Percentiles rank a stretch among this genome's conserved stretches.
phyloP scores from a whole-genome alignment of 2,888 invertebrate genomes.

The Volucella inflata region DNA sequence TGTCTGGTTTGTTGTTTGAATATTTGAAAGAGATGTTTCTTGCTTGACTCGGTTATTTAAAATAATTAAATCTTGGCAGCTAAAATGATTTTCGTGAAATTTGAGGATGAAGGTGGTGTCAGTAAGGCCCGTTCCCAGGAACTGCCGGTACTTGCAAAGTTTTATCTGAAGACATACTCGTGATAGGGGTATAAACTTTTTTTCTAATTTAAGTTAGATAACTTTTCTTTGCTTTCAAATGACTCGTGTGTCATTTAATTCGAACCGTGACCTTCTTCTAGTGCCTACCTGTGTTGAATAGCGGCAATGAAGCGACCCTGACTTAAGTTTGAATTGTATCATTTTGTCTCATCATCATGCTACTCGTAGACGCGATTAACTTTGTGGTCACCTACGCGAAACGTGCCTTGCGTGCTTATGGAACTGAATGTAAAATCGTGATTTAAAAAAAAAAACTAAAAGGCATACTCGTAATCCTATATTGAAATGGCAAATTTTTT shows the following conservation, averaged over 20 bases:
- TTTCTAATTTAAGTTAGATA: neutral
- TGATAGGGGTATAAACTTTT: too few relatives aligned
- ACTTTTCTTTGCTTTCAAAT: neutral
- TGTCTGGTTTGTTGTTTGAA: slow-evolving; percentile 3
- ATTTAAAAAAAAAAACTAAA: neutral
- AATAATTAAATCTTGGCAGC: too few relatives aligned
- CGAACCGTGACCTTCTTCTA: slow-evolving; percentile 37
- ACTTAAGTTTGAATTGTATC: slow-evolving; percentile 25
- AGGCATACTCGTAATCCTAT: neutral
- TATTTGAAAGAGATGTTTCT: neutral
- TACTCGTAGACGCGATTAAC: neutral
- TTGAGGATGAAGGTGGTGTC: too few relatives aligned
- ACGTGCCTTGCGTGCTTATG: slow-evolving; percentile 17
- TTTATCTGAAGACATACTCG: too few relatives aligned
- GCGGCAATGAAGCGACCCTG: slow-evolving; percentile 29
- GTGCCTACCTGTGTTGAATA: slow-evolving; percentile 18
- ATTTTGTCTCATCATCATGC: neutral
- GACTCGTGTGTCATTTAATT: neutral
- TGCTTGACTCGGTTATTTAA: neutral
- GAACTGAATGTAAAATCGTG: neutral
- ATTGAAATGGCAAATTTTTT: too few relatives aligned
- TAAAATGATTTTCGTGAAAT: too few relatives aligned
- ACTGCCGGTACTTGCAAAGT: too few relatives aligned
- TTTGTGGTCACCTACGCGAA: neutral
- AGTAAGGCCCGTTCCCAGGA: too few relatives aligned